A percentile compares a stretch with the other conserved stretches of the same genome.
These are phyloP conservation scores for Allygus modestus DNA, from an alignment of 2,888 invertebrate genomes.

Conservation along the genomic window DNA sequence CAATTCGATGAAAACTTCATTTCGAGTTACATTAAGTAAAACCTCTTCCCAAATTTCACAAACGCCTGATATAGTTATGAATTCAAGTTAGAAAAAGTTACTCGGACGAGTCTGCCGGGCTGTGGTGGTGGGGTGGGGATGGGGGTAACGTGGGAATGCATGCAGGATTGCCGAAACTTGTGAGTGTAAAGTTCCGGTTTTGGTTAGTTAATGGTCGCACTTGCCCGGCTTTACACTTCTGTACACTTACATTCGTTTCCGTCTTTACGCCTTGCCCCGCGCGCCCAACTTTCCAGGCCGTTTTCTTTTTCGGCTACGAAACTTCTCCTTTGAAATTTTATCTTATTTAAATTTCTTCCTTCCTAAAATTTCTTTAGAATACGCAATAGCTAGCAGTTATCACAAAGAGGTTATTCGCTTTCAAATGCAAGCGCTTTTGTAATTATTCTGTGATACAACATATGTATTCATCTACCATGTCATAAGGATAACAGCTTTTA, in stretches of 20 bases:
- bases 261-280: slow-evolving; percentile 10
- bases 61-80: neutral
- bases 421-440: neutral
- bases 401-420: no score
- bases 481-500: no score
- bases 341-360: neutral
- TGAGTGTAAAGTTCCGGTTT: slow-evolving; percentile 39
- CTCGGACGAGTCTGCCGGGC: no score
- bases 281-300: neutral
- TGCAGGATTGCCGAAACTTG: slow-evolving; percentile 18
- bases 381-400: no score
- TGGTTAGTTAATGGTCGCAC: neutral
- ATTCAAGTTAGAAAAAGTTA: neutral
- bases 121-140: no score
- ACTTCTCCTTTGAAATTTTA: slow-evolving; percentile 17
- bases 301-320: neutral
- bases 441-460: no score
- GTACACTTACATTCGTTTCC: slow-evolving; percentile 26
- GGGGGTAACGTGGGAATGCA: slow-evolving; percentile 24
- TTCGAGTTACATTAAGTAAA: neutral
- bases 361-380: no score
- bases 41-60: neutral
- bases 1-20: no score
- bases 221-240: slow-evolving; percentile 30
- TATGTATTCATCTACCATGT: no score